These are phyloP conservation scores for Diorhabda sublineata DNA, from an alignment of 1,140 invertebrate genomes.

Conservation along the genomic window DNA sequence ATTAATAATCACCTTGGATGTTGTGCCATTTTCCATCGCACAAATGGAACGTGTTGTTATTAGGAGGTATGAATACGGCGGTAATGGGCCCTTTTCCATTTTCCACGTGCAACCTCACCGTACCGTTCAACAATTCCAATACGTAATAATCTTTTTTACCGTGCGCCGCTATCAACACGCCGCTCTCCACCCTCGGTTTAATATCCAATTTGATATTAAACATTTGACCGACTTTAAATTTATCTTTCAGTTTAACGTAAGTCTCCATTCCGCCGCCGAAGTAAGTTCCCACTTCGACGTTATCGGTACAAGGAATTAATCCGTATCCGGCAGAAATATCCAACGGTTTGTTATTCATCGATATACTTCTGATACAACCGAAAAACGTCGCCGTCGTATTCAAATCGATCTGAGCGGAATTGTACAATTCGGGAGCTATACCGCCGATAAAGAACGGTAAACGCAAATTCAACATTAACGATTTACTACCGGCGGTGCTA, in stretches of 20 bases:
- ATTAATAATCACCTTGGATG: slow-evolving; percentile 63
- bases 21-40: slow-evolving; percentile 95
- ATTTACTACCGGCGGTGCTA: background rate
- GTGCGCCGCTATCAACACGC: slow-evolving; percentile 78
- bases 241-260: slow-evolving; percentile 46
- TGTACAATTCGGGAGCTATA: slow-evolving; percentile 3
- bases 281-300: slow-evolving; percentile 84
- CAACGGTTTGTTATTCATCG: slow-evolving; percentile 64
- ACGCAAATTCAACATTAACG: slow-evolving; percentile 4
- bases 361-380: slow-evolving; percentile 83
- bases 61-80: slow-evolving; percentile 65
- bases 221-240: slow-evolving; percentile 61
- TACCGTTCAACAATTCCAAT: slow-evolving; percentile 83
- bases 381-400: slow-evolving; percentile 61
- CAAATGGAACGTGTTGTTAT: slow-evolving; percentile 71
- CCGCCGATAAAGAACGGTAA: slow-evolving; percentile 11
- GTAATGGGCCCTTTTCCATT: slow-evolving; percentile 78
- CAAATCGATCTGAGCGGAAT: background rate
- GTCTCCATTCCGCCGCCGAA: slow-evolving; percentile 65
- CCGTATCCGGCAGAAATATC: slow-evolving; percentile 55
- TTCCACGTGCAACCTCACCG: slow-evolving; percentile 75
- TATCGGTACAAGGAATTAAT: slow-evolving; percentile 74
- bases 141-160: slow-evolving; percentile 77
- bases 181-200: slow-evolving; percentile 73
- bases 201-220: slow-evolving; percentile 83